phyloP scores from a whole-genome alignment of 2,113 vertebrate genomes.

The Cinclus mexicanus region DNA sequence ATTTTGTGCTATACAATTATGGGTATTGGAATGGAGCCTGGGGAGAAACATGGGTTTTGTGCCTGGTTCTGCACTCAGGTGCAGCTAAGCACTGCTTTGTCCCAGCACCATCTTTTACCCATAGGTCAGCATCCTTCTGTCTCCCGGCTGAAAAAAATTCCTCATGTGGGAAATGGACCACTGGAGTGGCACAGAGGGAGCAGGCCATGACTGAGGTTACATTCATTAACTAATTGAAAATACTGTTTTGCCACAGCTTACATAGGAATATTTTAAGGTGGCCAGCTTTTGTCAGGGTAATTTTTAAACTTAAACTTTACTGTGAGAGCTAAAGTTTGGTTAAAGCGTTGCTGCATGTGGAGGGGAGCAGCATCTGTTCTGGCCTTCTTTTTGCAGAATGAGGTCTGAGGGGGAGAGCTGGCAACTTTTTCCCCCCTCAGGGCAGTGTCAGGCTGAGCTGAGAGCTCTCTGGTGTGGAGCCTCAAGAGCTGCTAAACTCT shows the following conservation, averaged over 20 bases:
- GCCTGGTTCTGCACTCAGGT: not conserved
- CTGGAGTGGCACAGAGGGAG: not conserved
- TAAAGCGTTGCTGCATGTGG: not conserved
- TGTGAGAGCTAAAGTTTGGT: not conserved
- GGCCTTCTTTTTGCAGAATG: not conserved
- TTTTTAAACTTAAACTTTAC: not conserved
- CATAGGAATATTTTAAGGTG: not conserved
- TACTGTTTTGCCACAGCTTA: not conserved
- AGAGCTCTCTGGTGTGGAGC: not conserved
- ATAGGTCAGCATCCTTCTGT: not conserved
- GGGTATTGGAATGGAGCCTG: not conserved
- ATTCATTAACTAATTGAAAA: not conserved
- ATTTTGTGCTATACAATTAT: not conserved
- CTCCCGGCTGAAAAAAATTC: not conserved
- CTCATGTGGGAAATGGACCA: not conserved
- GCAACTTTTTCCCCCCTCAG: rapidly evolving
- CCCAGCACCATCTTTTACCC: not conserved
- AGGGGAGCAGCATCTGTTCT: not conserved
- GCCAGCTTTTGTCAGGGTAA: not conserved
- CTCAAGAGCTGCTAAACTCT: not conserved
- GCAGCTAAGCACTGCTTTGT: not conserved
- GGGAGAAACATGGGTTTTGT: not conserved
- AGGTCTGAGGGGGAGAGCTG: not conserved
- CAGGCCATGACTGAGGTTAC: not conserved
- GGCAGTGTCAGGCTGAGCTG: not conserved